Conservation (phyloP, 1,140 invertebrate genomes). For the Caenorhabditis remanei region DNA sequence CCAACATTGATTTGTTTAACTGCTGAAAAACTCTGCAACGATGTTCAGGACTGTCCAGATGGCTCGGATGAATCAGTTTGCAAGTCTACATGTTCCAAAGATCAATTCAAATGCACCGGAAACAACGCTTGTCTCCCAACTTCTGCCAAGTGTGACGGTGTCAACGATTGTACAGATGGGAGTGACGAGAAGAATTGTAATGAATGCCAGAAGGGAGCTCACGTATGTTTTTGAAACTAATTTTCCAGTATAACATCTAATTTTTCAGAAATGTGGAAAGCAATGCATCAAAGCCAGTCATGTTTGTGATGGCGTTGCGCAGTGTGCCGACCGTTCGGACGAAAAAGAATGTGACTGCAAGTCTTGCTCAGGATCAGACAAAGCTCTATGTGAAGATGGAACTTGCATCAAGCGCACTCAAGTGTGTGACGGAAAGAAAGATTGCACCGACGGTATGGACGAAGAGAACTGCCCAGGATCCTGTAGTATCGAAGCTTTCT, state of each 20-base stretch:
- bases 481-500: neutral
- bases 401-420: conserved; percentile 53
- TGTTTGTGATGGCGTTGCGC: conserved; percentile 61
- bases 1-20: conserved; percentile 43
- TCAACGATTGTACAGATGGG: conserved; percentile 56
- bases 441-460: conserved; percentile 58
- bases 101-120: conserved; percentile 35
- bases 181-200: conserved; percentile 61
- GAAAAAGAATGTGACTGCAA: conserved; percentile 62
- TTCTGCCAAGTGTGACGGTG: conserved; percentile 57
- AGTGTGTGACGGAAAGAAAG: conserved; percentile 60
- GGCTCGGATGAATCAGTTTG: conserved; percentile 43
- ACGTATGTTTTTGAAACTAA: neutral
- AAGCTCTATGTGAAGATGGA: conserved; percentile 60
- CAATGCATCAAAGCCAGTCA: conserved; percentile 60
- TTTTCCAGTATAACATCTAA: neutral
- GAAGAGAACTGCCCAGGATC: conserved; percentile 61
- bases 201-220: conserved; percentile 55
- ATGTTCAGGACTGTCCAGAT: conserved; percentile 56
- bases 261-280: conserved; percentile 57
- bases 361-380: conserved; percentile 47
- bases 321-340: conserved; percentile 63
- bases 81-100: conserved; percentile 57
- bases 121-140: conserved; percentile 47
- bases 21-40: conserved; percentile 39